Evolutionary conservation across 2,113 vertebrate species (phyloP), one percentile per base, ranked within the genome.

Genomic region (Hemiprocne comata): DNA sequence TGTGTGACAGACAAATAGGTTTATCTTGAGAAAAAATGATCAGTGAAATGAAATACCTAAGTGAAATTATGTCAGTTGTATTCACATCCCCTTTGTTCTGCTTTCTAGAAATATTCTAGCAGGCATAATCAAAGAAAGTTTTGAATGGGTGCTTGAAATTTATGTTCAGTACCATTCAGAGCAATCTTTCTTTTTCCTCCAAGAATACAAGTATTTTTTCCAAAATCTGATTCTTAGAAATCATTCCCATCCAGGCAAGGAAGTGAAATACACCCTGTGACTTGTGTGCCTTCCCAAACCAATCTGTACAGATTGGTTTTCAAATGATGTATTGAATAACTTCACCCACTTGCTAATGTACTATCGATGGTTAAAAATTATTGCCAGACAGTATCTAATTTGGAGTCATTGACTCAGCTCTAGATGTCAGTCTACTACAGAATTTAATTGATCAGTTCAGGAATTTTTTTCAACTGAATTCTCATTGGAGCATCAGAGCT

Each of bases 311-410:
- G 50, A 67, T 34, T 70, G 73, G 62, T 50, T 93, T 85, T 81
- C 7, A 8, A 84, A 80, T 17, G 17, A 77, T 72, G 65, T 36
- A 75, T 29, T 81, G 36, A 69, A 40, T 70, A 92, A 88, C 85
- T 95, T 91, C 46, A 94, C 85, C 66, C 64, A 67, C 77, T 77
- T 91, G 71, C 86, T 95, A 53, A 82, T 64, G 79, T 89, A 83
- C 62, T 69, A 90, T 87, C 73, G 91, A 88, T 58, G 85, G 93
- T 75, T 89, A 92, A 95, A 91, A 94, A 90, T 96, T 95, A 95
- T 96, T 97, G 95, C 94, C 90, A 95, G 87, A 90, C 78, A 89
- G 92, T 75, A 88, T 48, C 51, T 80, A 64, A 78, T 66, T 76
- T 42, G 54, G 55, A 96, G 83, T 69, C 53, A 89, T 81, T 89